Evolutionary conservation across 2,888 invertebrate genomes (phyloP).

Genomic region (Antheraea assamensis): DNA sequence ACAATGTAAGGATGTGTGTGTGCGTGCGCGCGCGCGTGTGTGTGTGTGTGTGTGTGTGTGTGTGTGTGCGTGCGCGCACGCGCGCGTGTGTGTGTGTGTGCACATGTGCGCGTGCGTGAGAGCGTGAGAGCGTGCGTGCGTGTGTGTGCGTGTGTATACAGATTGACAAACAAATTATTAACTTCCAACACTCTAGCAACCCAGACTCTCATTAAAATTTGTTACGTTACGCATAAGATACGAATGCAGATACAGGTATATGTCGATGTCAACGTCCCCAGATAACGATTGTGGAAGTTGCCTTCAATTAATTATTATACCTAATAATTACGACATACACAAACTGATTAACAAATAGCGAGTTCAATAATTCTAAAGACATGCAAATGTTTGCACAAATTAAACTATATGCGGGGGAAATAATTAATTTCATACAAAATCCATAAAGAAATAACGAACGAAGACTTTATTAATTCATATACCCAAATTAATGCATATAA

Average conservation of each 20-base stretch:
- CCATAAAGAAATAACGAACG: neutral
- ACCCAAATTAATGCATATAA: no score
- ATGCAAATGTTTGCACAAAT: neutral
- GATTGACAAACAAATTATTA: no score
- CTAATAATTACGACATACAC: neutral
- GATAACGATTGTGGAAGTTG: neutral
- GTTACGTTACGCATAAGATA: slow-evolving; percentile 10
- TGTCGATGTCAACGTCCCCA: neutral
- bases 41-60: no score
- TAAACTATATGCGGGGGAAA: neutral
- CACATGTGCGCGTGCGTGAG: no score
- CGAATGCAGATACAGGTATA: neutral
- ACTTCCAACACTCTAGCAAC: no score
- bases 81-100: no score
- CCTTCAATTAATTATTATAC: neutral
- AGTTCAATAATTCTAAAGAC: no score
- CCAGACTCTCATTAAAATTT: neutral
- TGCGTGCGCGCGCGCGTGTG: no score
- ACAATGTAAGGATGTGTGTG: no score
- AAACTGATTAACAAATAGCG: neutral
- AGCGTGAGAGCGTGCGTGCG: no score
- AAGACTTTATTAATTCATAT: neutral
- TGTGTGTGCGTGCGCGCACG: no score
- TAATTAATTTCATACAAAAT: neutral
- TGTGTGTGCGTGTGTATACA: no score